A percentile compares a stretch with the other conserved stretches of the same genome.
Evolutionary conservation across 2,888 invertebrate species (phyloP).

Genomic region (Panopea generosa): DNA sequence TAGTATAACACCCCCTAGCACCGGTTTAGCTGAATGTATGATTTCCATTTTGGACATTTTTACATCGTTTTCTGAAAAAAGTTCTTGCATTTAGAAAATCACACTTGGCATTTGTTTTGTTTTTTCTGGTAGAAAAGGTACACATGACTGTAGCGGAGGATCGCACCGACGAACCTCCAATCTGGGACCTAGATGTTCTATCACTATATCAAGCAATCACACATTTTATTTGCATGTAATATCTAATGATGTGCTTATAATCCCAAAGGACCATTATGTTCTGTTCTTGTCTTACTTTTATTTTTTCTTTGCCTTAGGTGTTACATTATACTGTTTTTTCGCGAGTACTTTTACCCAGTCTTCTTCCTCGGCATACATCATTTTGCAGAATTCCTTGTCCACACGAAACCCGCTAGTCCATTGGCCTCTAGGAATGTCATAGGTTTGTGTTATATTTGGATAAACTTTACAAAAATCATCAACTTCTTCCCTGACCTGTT

Average conservation of each 20-base stretch:
- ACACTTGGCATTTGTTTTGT: too few species aligned
- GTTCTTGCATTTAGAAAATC: too few species aligned
- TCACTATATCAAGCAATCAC: too few species aligned
- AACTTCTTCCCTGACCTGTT: slow-evolving; percentile 56
- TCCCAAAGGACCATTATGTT: not conserved
- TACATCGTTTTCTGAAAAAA: too few species aligned
- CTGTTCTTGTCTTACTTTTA: too few species aligned
- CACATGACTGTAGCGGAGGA: too few species aligned
- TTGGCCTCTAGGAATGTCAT: slow-evolving; percentile 26
- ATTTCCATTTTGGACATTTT: too few species aligned
- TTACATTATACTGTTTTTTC: slow-evolving; percentile 44
- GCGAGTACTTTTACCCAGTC: slow-evolving; percentile 55
- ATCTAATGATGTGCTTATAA: not conserved
- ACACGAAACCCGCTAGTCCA: slow-evolving; percentile 45
- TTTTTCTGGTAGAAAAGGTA: too few species aligned
- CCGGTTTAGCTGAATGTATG: too few species aligned
- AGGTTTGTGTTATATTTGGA: slow-evolving; percentile 49
- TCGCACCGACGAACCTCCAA: too few species aligned
- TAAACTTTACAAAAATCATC: slow-evolving; percentile 60
- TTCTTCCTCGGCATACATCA: slow-evolving; percentile 50
- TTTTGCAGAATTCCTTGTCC: slow-evolving; percentile 44
- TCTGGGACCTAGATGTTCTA: too few species aligned
- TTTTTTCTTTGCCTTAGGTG: slow-evolving; percentile 8
- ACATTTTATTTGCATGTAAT: not conserved
- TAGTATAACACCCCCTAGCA: too few species aligned